Conservation (phyloP, 2,888 invertebrate species). For the Mimumesa dahlbomi region DNA sequence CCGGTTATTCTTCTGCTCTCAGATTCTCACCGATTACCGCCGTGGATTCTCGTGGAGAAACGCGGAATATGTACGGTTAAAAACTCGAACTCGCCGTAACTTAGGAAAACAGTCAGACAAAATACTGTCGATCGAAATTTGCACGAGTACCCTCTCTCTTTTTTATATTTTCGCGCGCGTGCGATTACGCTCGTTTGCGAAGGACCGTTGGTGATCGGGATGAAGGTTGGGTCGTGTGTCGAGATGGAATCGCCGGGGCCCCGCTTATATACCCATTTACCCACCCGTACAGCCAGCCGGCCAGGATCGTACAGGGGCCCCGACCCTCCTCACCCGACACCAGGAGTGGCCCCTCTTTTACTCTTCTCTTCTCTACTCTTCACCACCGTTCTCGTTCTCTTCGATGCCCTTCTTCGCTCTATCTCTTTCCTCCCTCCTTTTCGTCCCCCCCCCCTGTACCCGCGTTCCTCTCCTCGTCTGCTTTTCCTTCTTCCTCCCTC, state of each 20-base stretch:
- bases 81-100: slow-evolving; percentile 1
- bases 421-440: slow-evolving; percentile 26
- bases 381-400: slow-evolving; percentile 32
- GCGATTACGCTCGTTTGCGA: slow-evolving; percentile 69
- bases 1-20: slow-evolving; percentile 18
- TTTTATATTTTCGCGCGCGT: slow-evolving; percentile 68
- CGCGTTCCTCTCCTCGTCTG: slow-evolving; percentile 7
- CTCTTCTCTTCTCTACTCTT: slow-evolving; percentile 49
- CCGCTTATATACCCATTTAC: slow-evolving; percentile 78
- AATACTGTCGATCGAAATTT: slow-evolving; percentile 24
- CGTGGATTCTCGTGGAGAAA: slow-evolving; percentile 11
- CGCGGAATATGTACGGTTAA: neutral
- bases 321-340: slow-evolving; percentile 58
- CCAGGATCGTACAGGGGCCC: slow-evolving; percentile 71
- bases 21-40: slow-evolving; percentile 49
- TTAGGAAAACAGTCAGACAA: slow-evolving; percentile 25
- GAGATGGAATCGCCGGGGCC: slow-evolving; percentile 76
- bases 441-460: slow-evolving; percentile 16
- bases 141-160: slow-evolving; percentile 22
- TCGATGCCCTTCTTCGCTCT: slow-evolving; percentile 29
- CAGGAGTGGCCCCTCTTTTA: slow-evolving; percentile 64
- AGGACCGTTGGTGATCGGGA: slow-evolving; percentile 71
- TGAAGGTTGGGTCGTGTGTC: slow-evolving; percentile 80
- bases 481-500: slow-evolving; percentile 29
- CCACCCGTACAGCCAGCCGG: slow-evolving; percentile 65